Conservation (phyloP, 1,140 invertebrate species). For the Delia radicum region DNA sequence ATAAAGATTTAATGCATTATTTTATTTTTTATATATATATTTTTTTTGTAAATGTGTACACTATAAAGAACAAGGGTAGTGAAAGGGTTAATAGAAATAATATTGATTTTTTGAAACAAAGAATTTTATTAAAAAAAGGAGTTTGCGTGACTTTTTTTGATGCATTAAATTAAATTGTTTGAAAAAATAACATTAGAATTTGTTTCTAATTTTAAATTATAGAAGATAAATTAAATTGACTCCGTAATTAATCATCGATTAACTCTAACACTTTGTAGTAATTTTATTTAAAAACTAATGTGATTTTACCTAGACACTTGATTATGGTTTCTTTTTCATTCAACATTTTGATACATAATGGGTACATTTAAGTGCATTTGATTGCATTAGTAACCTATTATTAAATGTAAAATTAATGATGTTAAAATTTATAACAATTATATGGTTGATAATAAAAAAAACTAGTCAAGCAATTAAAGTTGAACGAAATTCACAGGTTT, state of each 20-base stretch:
- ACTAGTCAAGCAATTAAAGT: background rate
- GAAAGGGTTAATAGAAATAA: too few relatives aligned
- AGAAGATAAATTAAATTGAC: background rate
- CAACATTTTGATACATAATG: too few relatives aligned
- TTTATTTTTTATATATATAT: too few relatives aligned
- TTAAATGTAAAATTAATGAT: constrained; percentile 17
- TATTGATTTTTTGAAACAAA: too few relatives aligned
- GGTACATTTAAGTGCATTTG: background rate
- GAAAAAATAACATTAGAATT: too few relatives aligned
- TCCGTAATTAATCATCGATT: background rate
- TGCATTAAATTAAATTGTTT: too few relatives aligned
- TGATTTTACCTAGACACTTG: background rate
- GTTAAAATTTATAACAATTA: background rate
- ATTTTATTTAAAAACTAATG: background rate
- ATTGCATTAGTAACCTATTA: constrained; percentile 15
- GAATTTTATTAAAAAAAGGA: too few relatives aligned
- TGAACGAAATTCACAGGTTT: background rate
- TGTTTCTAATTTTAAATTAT: background rate
- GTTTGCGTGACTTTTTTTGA: too few relatives aligned
- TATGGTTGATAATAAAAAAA: background rate
- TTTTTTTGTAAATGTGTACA: too few relatives aligned
- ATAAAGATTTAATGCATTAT: too few relatives aligned
- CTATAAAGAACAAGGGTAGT: too few relatives aligned
- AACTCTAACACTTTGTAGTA: background rate
- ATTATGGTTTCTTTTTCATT: background rate